Conservation (phyloP, 2,797 vertebrate genomes). For the Sardinella longiceps region DNA sequence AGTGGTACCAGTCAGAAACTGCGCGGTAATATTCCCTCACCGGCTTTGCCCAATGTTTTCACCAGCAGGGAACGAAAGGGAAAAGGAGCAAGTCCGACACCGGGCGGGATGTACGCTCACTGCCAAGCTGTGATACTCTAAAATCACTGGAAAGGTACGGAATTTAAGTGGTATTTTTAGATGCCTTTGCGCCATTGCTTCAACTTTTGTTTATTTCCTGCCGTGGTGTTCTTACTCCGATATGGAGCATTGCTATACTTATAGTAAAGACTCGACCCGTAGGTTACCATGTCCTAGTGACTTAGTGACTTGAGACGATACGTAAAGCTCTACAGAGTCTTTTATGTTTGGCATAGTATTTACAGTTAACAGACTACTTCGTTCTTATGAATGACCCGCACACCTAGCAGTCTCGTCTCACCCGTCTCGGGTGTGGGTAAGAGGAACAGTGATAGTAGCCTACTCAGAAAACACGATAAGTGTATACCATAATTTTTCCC, state of each 20-base stretch:
- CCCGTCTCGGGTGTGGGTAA: not conserved
- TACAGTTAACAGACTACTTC: not conserved
- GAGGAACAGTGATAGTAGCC: not conserved
- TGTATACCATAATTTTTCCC: not conserved
- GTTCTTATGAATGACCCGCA: not conserved
- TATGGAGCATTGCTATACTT: not conserved
- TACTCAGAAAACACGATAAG: not conserved
- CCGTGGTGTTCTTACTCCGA: not conserved
- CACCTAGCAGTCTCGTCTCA: not conserved
- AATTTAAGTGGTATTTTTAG: conserved; percentile 3
- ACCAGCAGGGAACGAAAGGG: not conserved
- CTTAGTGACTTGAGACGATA: not conserved
- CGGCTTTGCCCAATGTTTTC: not conserved
- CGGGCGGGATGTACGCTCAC: not conserved
- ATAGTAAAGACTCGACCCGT: not conserved
- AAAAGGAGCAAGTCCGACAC: not conserved
- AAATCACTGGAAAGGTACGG: not conserved
- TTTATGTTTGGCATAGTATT: not conserved
- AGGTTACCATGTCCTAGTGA: not conserved
- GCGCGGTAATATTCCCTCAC: conserved; percentile 50
- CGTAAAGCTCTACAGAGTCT: not conserved
- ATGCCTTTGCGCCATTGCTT: conserved; percentile 12
- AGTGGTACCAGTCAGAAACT: conserved; percentile 48
- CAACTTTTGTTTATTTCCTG: conserved; percentile 32
- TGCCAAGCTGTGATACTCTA: not conserved